phyloP scores from a whole-genome alignment of 1,140 invertebrate species.

The Caerostris darwini region DNA sequence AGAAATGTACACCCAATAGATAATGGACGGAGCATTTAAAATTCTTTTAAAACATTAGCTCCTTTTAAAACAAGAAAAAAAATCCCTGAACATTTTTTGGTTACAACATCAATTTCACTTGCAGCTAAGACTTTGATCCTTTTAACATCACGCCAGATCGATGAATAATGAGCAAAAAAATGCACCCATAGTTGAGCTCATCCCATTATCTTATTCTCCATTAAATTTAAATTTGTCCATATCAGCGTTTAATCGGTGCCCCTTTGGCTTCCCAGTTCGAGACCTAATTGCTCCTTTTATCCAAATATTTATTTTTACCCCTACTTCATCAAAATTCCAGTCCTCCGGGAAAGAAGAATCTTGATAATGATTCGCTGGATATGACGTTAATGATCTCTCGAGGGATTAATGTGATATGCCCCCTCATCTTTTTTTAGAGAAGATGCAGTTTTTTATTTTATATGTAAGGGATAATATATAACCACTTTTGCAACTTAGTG shows the following conservation, averaged over 20 bases:
- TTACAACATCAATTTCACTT: no score
- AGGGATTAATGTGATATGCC: not conserved
- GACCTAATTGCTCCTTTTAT: constrained; percentile 2
- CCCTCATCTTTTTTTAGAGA: not conserved
- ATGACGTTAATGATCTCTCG: constrained; percentile 12
- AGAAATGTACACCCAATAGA: no score
- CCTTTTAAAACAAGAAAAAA: no score
- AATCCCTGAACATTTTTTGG: no score
- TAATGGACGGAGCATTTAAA: no score
- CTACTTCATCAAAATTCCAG: not conserved
- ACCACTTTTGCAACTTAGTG: no score
- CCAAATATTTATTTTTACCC: constrained; percentile 6
- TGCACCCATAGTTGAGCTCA: no score
- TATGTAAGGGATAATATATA: not conserved
- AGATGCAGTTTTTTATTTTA: not conserved
- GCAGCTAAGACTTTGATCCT: no score
- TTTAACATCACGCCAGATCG: no score
- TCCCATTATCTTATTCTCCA: not conserved
- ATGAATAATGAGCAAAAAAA: no score
- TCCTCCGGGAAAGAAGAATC: not conserved
- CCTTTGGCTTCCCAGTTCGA: no score
- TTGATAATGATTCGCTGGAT: not conserved
- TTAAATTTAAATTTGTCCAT: constrained; percentile 19
- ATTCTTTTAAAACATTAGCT: no score
- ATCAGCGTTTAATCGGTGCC: not conserved